Base-by-base conservation (phyloP, 2,113 vertebrate genomes). In the Percina caprodes region DNA sequence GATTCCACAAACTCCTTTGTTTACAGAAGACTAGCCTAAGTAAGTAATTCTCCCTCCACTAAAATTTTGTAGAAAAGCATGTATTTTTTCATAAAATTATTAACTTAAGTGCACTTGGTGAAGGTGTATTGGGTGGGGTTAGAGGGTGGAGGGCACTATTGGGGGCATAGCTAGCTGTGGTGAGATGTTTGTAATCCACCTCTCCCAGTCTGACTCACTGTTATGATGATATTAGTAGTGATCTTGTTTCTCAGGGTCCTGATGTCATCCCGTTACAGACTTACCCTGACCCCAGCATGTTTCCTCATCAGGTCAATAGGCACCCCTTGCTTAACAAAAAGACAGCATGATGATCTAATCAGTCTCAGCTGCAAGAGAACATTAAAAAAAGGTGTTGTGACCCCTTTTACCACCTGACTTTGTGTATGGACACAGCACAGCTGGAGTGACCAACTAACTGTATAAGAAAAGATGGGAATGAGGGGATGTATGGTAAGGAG, bases 1-100 rank as follows among this genome's bases (percentile, higher is more conserved):
- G 24, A 68, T 94, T 92, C 79, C 61, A 82, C 6, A 26, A 93
- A 90, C 30, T 75, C 55, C 62, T 86, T 62, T 92, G 89, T 93
- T 94, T 91, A 91, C 66, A 86, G 24, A 72, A 45, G 87, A 66
- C 56, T 39, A 45, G 46, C 42, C 74, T 73, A 67, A 83, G 54
- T 87, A 77, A 91, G 79, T 90, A 75, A 87, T 61, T 78, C 70
- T 67, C 24, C 30, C 61, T n/a, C 66, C 39, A 54, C 46, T 26
- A 67, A 45, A 56, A 48, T 68, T 58, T 68, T 75, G 26, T 45
- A 45, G 42, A 62, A 67, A 33, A 62, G 18, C 62, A 70, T 79
- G 65, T 52, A 60, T 78, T 74, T 49, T 60, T 85, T 82, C 80
- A 83, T 73, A 83, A 83, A 82, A 81, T 72, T 12, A 51, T 74